Percentiles rank a stretch among this genome's conserved stretches.
phyloP scores from a whole-genome alignment of 2,797 vertebrate species.

The Labroides dimidiatus region DNA sequence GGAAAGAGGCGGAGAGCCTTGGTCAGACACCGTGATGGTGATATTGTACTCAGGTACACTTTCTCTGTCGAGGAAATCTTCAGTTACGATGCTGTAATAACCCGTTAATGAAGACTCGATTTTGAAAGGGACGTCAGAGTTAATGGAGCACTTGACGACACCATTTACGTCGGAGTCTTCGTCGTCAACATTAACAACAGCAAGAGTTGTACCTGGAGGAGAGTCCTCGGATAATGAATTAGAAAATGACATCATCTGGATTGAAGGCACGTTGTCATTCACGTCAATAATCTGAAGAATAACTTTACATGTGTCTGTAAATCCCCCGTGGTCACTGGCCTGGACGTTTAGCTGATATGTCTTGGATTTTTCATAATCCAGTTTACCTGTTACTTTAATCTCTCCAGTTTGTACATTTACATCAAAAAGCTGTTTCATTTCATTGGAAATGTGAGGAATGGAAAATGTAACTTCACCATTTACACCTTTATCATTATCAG shows the following conservation, averaged over 20 bases:
- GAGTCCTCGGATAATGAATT: constrained; percentile 67
- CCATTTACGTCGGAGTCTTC: constrained; percentile 70
- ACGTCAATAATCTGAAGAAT: constrained; percentile 71
- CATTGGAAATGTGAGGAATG: not conserved
- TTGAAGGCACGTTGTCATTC: constrained; percentile 77
- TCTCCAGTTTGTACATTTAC: constrained; percentile 62
- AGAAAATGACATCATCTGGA: constrained; percentile 73
- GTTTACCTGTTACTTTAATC: constrained; percentile 49
- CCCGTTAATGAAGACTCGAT: constrained; percentile 75
- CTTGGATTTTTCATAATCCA: constrained; percentile 76
- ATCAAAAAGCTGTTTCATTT: constrained; percentile 53
- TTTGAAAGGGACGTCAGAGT: constrained; percentile 68
- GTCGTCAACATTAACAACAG: constrained; percentile 71
- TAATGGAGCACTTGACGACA: constrained; percentile 61
- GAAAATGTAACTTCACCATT: constrained; percentile 74
- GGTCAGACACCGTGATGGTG: constrained; percentile 79
- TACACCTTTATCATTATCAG: constrained; percentile 82
- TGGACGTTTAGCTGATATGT: constrained; percentile 64
- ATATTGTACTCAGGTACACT: constrained; percentile 77
- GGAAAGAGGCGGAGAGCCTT: constrained; percentile 74
- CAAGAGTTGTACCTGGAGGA: constrained; percentile 68
- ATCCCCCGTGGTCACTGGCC: constrained; percentile 63
- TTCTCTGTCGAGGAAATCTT: constrained; percentile 78
- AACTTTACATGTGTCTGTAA: constrained; percentile 69
- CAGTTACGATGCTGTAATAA: constrained; percentile 81